These are phyloP conservation scores for Muscidifurax raptorellus DNA, from an alignment of 1,140 invertebrate genomes.

Conservation along the genomic window DNA sequence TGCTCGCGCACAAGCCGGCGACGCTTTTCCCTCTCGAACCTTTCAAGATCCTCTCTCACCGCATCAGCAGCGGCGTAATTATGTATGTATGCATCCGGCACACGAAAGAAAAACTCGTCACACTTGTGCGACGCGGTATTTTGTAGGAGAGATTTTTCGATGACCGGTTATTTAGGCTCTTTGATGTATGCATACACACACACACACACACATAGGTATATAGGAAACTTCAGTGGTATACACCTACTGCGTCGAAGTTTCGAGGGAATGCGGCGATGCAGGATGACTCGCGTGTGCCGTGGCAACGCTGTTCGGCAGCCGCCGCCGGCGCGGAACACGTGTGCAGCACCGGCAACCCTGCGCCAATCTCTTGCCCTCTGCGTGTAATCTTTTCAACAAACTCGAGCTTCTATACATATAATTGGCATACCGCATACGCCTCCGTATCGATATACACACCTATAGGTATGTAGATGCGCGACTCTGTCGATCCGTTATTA, in stretches of 20 bases:
- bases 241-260: not conserved
- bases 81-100: not conserved
- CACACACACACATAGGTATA: no score
- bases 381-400: conserved; percentile 3
- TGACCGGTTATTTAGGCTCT: not conserved
- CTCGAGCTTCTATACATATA: not conserved
- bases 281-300: not conserved
- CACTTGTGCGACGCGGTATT: not conserved
- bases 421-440: not conserved
- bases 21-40: no score
- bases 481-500: not conserved
- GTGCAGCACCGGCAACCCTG: conserved; percentile 34
- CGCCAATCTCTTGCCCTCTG: not conserved
- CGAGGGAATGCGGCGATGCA: not conserved
- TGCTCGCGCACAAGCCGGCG: not conserved
- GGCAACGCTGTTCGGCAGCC: conserved; percentile 36
- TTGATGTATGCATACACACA: not conserved
- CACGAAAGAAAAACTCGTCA: not conserved
- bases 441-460: not conserved
- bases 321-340: conserved; percentile 34
- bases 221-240: no score
- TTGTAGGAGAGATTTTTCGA: not conserved
- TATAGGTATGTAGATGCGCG: not conserved
- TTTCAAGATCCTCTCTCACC: not conserved
- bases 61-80: not conserved